Conservation (phyloP, 2,888 invertebrate genomes). For the Falcaria lacertinaria region DNA sequence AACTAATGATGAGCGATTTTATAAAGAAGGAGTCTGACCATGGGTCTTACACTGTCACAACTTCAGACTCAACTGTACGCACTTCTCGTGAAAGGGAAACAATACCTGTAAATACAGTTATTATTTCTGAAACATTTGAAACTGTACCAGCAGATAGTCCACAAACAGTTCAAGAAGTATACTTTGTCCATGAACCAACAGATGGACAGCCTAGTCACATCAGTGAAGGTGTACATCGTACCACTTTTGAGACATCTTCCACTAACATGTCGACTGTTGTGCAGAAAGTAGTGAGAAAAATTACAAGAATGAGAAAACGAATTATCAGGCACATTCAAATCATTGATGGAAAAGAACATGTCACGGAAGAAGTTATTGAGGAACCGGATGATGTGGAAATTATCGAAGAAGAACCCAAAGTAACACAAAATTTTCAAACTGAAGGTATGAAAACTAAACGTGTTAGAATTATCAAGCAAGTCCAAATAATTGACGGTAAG, state of each 20-base stretch:
- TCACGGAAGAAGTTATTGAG: slow-evolving; percentile 90
- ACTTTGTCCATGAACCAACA: slow-evolving; percentile 42
- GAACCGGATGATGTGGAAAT: slow-evolving; percentile 90
- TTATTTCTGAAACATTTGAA: slow-evolving; percentile 30
- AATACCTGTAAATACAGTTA: slow-evolving; percentile 29
- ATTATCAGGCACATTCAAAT: slow-evolving; percentile 88
- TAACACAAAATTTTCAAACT: slow-evolving; percentile 43
- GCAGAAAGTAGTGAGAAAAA: slow-evolving; percentile 87
- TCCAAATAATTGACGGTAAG: slow-evolving; percentile 87
- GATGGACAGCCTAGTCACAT: slow-evolving; percentile 28
- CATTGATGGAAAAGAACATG: slow-evolving; percentile 89
- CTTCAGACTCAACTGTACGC: slow-evolving; percentile 11
- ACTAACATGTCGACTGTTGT: slow-evolving; percentile 81
- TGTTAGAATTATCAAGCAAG: slow-evolving; percentile 83
- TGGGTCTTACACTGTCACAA: slow-evolving; percentile 15
- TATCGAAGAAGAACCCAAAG: slow-evolving; percentile 80
- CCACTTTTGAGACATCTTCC: slow-evolving; percentile 37
- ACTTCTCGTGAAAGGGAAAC: slow-evolving; percentile 28
- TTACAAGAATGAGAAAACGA: slow-evolving; percentile 85
- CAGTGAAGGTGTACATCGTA: slow-evolving; percentile 38
- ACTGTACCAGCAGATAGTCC: slow-evolving; percentile 20
- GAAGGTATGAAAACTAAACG: slow-evolving; percentile 52
- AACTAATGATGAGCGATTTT: slow-evolving; percentile 41
- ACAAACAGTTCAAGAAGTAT: slow-evolving; percentile 19
- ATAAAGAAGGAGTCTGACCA: slow-evolving; percentile 42